Percentiles rank a stretch among this genome's conserved stretches.
Conservation (phyloP, 2,113 vertebrate genomes). For the Phyllostomus discolor region DNA sequence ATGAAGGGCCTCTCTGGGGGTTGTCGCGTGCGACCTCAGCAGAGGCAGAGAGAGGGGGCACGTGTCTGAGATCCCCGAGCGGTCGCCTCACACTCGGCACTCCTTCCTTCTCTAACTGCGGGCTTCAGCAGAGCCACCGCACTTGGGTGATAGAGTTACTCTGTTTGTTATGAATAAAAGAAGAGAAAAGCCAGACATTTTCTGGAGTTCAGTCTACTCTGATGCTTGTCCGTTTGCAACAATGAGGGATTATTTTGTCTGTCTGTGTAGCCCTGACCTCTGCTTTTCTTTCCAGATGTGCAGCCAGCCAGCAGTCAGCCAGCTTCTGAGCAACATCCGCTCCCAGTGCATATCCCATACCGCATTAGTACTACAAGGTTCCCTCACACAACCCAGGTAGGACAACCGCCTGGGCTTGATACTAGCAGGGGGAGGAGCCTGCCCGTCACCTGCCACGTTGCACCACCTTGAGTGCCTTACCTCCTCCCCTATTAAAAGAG, state of each 20-base stretch:
- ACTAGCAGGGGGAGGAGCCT: neutral
- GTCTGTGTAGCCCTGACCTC: neutral
- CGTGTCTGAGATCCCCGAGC: rapidly evolving
- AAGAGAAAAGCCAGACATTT: rapidly evolving
- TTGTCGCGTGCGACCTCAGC: neutral
- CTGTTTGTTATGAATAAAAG: neutral
- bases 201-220: neutral
- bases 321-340: constrained; percentile 98
- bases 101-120: neutral
- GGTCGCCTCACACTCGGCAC: rapidly evolving
- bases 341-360: constrained; percentile 99
- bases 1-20: neutral
- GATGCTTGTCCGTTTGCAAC: constrained; percentile 62
- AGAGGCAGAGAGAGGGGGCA: neutral
- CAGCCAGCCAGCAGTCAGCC: constrained; percentile 96
- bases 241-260: neutral
- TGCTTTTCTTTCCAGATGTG: constrained; percentile 86
- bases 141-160: rapidly evolving
- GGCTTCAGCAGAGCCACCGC: neutral
- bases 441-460: rapidly evolving
- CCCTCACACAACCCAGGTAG: constrained; percentile 95
- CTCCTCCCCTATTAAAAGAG: neutral
- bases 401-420: rapidly evolving
- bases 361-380: constrained; percentile 94
- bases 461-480: too few relatives aligned